Evolutionary conservation across 1,140 invertebrate species (phyloP).

Genomic region (Ditylenchus dipsaci): DNA sequence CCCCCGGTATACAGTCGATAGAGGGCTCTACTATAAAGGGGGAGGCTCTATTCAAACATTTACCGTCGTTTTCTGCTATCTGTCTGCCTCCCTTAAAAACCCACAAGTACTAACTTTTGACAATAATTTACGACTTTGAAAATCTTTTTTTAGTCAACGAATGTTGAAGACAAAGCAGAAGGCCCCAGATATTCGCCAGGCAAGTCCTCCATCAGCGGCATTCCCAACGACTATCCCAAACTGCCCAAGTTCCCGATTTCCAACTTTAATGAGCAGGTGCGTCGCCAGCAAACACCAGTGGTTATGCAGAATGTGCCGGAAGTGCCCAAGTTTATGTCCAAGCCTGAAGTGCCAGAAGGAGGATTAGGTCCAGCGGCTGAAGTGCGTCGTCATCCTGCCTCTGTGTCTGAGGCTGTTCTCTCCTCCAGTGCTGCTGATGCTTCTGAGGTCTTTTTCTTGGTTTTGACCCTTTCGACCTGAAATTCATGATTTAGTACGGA

Average conservation of each 20-base stretch:
- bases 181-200: conserved; percentile 3
- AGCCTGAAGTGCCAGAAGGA: conserved; percentile 55
- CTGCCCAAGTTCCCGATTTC: conserved; percentile 47
- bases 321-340: conserved; percentile 40
- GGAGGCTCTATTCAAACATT: too few species aligned
- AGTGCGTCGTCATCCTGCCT: conserved; percentile 37
- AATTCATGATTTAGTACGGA: conserved; percentile 45
- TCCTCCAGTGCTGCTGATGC: conserved; percentile 35
- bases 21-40: too few species aligned
- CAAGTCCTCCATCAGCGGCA: conserved; percentile 51
- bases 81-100: too few species aligned
- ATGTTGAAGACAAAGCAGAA: conserved; percentile 25
- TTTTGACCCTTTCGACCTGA: neutral
- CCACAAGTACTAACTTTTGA: too few species aligned
- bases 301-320: conserved; percentile 28
- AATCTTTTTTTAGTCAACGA: conserved; percentile 28
- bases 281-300: conserved; percentile 18
- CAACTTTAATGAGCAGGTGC: conserved; percentile 17
- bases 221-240: conserved; percentile 50
- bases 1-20: too few species aligned
- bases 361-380: conserved; percentile 50
- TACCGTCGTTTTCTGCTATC: too few species aligned
- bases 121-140: too few species aligned
- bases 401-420: conserved; percentile 46
- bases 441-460: conserved; percentile 33